A percentile compares a stretch with the other conserved stretches of the same genome.
Conservation (phyloP, 1,140 invertebrate species). For the Carposina sasakii region DNA sequence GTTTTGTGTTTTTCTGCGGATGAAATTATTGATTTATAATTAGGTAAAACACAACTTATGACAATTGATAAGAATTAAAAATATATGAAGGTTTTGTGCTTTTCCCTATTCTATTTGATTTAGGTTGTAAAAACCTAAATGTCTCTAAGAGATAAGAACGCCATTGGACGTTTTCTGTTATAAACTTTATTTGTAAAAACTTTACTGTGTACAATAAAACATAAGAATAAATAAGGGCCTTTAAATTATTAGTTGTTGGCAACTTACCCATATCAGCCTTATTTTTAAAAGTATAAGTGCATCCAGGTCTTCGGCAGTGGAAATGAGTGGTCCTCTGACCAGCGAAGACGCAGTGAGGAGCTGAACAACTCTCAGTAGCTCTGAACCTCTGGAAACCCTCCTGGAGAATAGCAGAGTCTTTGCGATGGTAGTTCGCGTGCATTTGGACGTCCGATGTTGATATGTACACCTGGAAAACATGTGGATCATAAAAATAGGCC, state of each 20-base stretch:
- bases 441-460: constrained; percentile 99
- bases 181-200: no score
- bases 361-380: constrained; percentile 92
- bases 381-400: constrained; percentile 95
- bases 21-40: constrained; percentile 15
- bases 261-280: constrained; percentile 99
- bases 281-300: constrained; percentile 98
- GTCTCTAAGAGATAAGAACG: no score
- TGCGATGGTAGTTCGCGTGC: constrained; percentile 99
- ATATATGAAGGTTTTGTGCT: no score
- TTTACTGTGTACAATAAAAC: no score
- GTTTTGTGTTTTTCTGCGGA: constrained; percentile 97
- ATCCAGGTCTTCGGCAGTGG: constrained; percentile 92
- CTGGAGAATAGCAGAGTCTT: constrained; percentile 97
- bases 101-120: no score
- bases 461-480: constrained; percentile 84
- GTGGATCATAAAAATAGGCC: no score
- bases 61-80: no score
- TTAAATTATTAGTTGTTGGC: no score
- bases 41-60: no score
- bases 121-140: no score
- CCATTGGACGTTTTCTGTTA: no score
- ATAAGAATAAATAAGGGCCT: no score
- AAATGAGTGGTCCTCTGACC: constrained; percentile 98
- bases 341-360: constrained; percentile 90